Evolutionary conservation across 2,888 invertebrate genomes (phyloP), one percentile per base, ranked within the genome.

Genomic region (Parnassius smintheus): DNA sequence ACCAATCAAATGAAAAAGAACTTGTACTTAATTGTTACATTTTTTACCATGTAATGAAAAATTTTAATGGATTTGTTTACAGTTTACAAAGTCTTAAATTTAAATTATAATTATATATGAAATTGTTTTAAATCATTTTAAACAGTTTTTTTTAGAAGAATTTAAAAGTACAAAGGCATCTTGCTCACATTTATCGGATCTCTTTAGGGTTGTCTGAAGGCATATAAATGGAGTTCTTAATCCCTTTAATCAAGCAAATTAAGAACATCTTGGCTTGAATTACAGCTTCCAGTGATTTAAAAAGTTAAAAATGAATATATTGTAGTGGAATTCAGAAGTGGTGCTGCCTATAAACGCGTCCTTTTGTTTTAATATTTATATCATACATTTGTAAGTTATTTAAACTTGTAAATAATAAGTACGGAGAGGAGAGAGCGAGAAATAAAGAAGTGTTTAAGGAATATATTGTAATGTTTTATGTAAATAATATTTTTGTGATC

Each of bases 351-450:
- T 70, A 68, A 69, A 72, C 72, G 82, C 81, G 81, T 85, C 81
- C 81, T 73, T 82, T 76, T 77, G 86, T 88, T 89, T 84, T 86
- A 86, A 75, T 80, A 77, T 88, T 86, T 89, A 86, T 88, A 88
- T 88, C 83, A 74, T 86, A 87, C 85, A 78, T 89, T 88, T 88
- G 71, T 90, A 90, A 89, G 89, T 86, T 88, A 85, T 90, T 90
- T 88, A 86, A 85, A 76, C 74, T 66, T 88, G 87, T 89, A 89
- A 77, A 90, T 88, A 90, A 76, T 85, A 84, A 84, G 85, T 81
- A 80, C 80, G 83, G 72, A 73, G 71, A 70, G 71, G 77, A 79
- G 78, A 79, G 80, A 77, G 77, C 75, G 35, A 50, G 50, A 79
- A 77, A 83, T 82, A 85, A 85, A 83, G 77, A 75, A 75, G 74